Base-by-base conservation (phyloP, 2,113 vertebrate genomes). In the Patagioenas fasciata region DNA sequence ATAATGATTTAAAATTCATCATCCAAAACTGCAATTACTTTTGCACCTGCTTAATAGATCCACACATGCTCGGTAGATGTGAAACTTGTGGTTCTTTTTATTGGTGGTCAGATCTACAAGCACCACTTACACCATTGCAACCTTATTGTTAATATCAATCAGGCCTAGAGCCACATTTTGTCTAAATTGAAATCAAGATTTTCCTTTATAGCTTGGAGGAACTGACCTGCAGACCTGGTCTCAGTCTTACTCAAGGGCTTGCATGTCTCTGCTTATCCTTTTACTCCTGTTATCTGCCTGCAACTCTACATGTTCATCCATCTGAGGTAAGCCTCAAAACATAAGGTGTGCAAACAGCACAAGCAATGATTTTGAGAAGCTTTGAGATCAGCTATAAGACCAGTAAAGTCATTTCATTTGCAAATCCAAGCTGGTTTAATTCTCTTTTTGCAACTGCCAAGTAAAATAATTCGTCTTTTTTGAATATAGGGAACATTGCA, bases 11-110 rank as follows among this genome's bases (percentile, higher is more conserved):
- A 44, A 44, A 44, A 44, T 44, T 44, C 15, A 44, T 44, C 15
- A 15, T 44, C 42, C 42, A 44, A 44, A 44, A 44, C 42, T 44
- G 42, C 42, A 44, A 44, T 44, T 44, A 17, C 15, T 44, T 44
- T 44, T 44, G 15, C 42, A 44, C 42, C 42, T 44, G 42, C 42
- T 16, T 44, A 44, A 44, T 19, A 44, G 44, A 44, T 44, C 44
- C 44, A 2, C 2, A 0, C 9, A 6, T 32, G 10, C 6, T 10
- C 31, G 58, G 8, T 9, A 58, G 13, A 28, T 2, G 1, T 40
- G 36, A 80, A 73, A 47, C 50, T 19, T 38, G 48, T 47, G 11
- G 18, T 36, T 72, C 51, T 19, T 42, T 54, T 40, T 54, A 32
- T 10, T 34, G 69, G 25, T 31, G 21, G 31, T 34, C 48, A 75